phyloP scores from a whole-genome alignment of 2,797 vertebrate genomes.

The Agapornis canus region DNA sequence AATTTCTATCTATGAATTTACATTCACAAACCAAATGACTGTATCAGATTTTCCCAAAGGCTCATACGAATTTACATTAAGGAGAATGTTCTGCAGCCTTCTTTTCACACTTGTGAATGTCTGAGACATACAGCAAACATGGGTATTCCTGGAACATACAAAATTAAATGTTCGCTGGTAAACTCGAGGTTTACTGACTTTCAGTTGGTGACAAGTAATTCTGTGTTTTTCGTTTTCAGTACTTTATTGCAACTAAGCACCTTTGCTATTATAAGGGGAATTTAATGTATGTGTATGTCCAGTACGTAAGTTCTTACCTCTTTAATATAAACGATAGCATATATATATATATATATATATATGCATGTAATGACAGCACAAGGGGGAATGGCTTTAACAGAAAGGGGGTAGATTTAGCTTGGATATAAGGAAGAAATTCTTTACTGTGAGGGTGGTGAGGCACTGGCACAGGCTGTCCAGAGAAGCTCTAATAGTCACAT shows the following conservation, averaged over 20 bases:
- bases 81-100: background rate
- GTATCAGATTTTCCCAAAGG: background rate
- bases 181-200: background rate
- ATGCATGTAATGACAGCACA: background rate
- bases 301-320: fast-evolving
- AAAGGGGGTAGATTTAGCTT: background rate
- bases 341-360: background rate
- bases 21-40: background rate
- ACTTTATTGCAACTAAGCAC: background rate
- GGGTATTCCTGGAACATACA: background rate
- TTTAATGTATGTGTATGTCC: background rate
- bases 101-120: background rate
- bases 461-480: background rate
- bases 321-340: background rate
- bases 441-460: background rate
- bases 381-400: background rate
- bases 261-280: background rate
- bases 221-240: background rate
- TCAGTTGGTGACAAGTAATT: background rate
- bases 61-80: background rate
- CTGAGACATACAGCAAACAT: background rate
- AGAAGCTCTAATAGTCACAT: background rate
- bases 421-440: background rate
- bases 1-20: background rate
- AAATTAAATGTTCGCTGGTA: background rate